phyloP scores from a whole-genome alignment of 2,888 invertebrate genomes.

The Andrena camellia region DNA sequence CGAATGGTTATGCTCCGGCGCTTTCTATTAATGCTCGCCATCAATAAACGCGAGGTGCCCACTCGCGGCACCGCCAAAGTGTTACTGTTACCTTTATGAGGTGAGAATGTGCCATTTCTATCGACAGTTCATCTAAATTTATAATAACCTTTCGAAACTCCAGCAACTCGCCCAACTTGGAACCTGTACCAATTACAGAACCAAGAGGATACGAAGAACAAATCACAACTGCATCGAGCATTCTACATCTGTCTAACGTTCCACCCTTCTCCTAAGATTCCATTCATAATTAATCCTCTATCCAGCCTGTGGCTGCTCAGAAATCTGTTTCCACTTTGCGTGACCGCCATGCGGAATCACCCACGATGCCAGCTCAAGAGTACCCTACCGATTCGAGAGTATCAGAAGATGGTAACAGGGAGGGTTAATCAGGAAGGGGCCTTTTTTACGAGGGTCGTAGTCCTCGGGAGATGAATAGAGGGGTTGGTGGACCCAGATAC shows the following conservation, averaged over 20 bases:
- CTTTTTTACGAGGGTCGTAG: slow-evolving; percentile 73
- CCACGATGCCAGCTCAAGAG: neutral
- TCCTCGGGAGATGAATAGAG: slow-evolving; percentile 40
- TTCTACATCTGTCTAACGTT: neutral
- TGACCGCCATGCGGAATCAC: neutral
- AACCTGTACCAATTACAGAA: too few species aligned
- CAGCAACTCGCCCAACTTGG: too few species aligned
- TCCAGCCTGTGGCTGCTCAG: neutral
- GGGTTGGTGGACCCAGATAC: slow-evolving; percentile 41
- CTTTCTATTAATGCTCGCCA: slow-evolving; percentile 20
- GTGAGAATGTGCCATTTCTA: neutral
- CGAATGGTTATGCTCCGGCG: neutral
- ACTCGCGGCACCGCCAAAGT: neutral
- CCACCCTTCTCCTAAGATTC: neutral
- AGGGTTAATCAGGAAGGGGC: slow-evolving; percentile 75
- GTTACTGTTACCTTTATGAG: neutral
- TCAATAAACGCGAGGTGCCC: slow-evolving; percentile 6
- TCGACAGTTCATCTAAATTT: neutral
- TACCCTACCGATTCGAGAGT: neutral
- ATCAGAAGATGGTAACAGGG: slow-evolving; percentile 20
- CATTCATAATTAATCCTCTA: neutral
- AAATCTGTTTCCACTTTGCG: slow-evolving; percentile 6
- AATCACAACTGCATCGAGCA: neutral
- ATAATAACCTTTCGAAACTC: neutral
- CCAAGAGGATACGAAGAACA: too few species aligned